Conservation (phyloP, 2,113 vertebrate species). For the Carlito syrichta region DNA sequence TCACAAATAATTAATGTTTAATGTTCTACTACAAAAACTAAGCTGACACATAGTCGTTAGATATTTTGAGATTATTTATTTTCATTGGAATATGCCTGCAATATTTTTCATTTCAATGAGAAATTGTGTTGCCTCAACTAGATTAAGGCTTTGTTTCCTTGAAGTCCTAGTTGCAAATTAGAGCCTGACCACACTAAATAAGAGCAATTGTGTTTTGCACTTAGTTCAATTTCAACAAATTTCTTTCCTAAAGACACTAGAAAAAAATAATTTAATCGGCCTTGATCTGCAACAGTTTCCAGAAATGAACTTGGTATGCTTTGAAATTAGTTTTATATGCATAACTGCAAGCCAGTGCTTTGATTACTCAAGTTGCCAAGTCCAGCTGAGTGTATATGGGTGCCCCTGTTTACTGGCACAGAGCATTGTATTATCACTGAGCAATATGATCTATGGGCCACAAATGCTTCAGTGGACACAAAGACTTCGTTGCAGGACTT, state of each 20-base stretch:
- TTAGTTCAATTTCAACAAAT: slow-evolving; percentile 51
- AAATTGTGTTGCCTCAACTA: neutral
- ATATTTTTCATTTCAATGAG: neutral
- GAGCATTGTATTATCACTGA: neutral
- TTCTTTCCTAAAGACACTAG: slow-evolving; percentile 22
- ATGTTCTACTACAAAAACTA: slow-evolving; percentile 58
- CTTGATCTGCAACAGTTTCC: slow-evolving; percentile 33
- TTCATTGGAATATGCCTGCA: neutral
- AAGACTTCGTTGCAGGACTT: neutral
- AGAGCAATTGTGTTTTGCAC: neutral
- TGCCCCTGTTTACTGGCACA: neutral
- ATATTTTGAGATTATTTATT: slow-evolving; percentile 40
- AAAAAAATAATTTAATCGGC: slow-evolving; percentile 10
- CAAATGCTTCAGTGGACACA: neutral
- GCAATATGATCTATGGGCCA: neutral
- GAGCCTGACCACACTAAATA: neutral
- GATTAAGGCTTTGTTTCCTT: neutral
- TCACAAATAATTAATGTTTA: slow-evolving; percentile 74
- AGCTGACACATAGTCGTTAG: slow-evolving; percentile 36
- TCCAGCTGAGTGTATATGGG: neutral
- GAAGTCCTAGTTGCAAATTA: slow-evolving; percentile 34
- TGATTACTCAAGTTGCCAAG: neutral
- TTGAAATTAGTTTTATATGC: slow-evolving; percentile 44
- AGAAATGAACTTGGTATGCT: slow-evolving; percentile 47
- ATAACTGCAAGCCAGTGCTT: slow-evolving; percentile 25